Evolutionary conservation across 2,113 vertebrate species (phyloP), one percentile per base, ranked within the genome.

Genomic region (Setophaga kirtlandii): DNA sequence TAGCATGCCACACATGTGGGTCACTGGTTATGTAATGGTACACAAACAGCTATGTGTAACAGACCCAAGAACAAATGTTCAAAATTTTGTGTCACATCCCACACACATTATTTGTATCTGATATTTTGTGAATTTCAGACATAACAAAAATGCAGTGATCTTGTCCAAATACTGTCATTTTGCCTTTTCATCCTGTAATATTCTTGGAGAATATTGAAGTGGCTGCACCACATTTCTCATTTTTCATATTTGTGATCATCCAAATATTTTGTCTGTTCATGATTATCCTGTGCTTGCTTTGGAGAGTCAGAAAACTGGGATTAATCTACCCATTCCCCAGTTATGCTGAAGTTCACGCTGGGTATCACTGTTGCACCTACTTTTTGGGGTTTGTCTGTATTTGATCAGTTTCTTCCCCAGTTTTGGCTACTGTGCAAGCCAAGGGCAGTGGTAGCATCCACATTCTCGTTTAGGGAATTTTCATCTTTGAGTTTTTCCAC

Each of bases 211-310:
- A 47, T 82, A 46, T 81, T 5, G 4, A 73, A 93, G 69, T 91
- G 67, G 68, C 90, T 94, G 50, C 44, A 77, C 80, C 83, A 64
- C 68, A 85, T 83, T 93, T 91, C 80, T 96, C 86, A 83, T 93
- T 96, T 96, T 96, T 97, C 92, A 24, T 76, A 74, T 93, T 68
- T 89, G 35, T 73, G 76, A 88, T 97, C 81, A 88, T 95, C 52
- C 81, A 97, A 73, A 49, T 94, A 86, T 86, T 93, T 94, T 94
- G 78, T 87, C 86, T 96, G 86, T 90, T 96, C 70, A 4, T 91
- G 89, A 95, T 92, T 96, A 95, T 87, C 88, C 68, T 95, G 93
- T 83, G 96, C 84, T 94, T 94, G 69, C 86, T 95, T 92, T 94
- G 55, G 84, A 69, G 87, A 92, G 46, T 94, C 62, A 82, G 82